Evolutionary conservation across 2,888 invertebrate species (phyloP).

Genomic region (Eupithecia centaureata): DNA sequence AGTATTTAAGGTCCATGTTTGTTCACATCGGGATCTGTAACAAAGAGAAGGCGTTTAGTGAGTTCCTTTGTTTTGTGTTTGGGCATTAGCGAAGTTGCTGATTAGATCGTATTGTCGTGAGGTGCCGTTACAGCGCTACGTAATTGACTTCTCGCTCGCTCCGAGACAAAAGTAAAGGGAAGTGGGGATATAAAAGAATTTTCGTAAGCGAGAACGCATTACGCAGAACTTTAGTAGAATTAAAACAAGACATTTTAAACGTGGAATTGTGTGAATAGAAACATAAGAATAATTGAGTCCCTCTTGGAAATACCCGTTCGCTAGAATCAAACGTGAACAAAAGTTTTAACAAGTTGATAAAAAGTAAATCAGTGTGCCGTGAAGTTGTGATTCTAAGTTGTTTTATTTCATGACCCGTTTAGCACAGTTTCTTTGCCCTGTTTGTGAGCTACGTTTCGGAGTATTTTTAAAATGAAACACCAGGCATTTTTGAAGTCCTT

Average conservation of each 20-base stretch:
- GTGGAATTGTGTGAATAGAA: neutral
- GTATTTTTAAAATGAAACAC: conserved; percentile 20
- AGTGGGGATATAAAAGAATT: conserved; percentile 41
- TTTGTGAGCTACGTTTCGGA: conserved; percentile 14
- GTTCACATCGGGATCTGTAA: conserved; percentile 75
- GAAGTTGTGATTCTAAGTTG: conserved; percentile 8
- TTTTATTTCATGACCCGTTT: conserved; percentile 25
- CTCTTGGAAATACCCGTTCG: neutral
- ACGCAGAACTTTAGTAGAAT: conserved; percentile 26
- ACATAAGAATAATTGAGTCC: neutral
- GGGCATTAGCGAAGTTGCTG: conserved; percentile 56
- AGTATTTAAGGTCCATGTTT: conserved; percentile 78
- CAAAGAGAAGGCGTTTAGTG: conserved; percentile 65
- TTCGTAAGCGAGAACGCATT: conserved; percentile 33
- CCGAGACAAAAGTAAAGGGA: conserved; percentile 43
- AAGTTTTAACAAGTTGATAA: conserved; percentile 9
- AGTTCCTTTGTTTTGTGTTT: conserved; percentile 56
- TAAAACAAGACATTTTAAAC: conserved; percentile 20
- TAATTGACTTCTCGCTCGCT: conserved; percentile 55
- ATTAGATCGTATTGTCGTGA: conserved; percentile 62
- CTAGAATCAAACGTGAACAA: neutral
- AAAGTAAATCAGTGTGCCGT: conserved; percentile 7
- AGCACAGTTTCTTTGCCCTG: conserved; percentile 21
- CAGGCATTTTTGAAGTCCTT: conserved; percentile 14
- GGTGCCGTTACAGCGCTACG: conserved; percentile 49